Conservation (phyloP, 2,797 vertebrate species). For the Amblyopsis hoosieri region DNA sequence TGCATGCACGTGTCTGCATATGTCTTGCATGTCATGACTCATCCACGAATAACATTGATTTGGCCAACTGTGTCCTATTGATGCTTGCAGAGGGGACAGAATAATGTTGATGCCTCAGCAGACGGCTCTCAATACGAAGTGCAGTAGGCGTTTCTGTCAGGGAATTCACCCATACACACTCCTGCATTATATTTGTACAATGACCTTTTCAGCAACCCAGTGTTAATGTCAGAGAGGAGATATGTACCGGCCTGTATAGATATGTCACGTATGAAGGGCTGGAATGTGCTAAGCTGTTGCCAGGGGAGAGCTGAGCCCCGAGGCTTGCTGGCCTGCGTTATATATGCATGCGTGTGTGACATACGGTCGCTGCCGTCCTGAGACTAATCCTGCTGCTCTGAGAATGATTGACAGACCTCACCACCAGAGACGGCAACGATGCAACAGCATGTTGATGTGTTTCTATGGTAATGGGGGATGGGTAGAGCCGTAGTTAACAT, state of each 20-base stretch:
- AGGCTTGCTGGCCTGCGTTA: slow-evolving; percentile 21
- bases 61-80: slow-evolving; percentile 18
- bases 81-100: slow-evolving; percentile 7
- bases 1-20: slow-evolving; percentile 13
- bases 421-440: slow-evolving; percentile 12
- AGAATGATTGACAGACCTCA: slow-evolving; percentile 44
- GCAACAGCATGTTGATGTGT: neutral
- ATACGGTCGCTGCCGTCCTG: slow-evolving; percentile 47
- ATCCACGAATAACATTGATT: slow-evolving; percentile 30
- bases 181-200: slow-evolving; percentile 48
- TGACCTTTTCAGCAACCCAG: slow-evolving; percentile 58
- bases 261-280: slow-evolving; percentile 49
- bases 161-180: slow-evolving; percentile 14
- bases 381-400: slow-evolving; percentile 22
- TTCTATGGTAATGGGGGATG: slow-evolving; percentile 1
- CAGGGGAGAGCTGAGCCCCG: slow-evolving; percentile 25
- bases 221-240: slow-evolving; percentile 42
- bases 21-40: slow-evolving; percentile 16
- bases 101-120: slow-evolving; percentile 25
- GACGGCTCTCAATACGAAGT: slow-evolving; percentile 24
- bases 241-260: slow-evolving; percentile 42
- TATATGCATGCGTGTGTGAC: slow-evolving; percentile 19
- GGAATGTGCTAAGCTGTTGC: slow-evolving; percentile 52
- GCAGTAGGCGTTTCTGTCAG: slow-evolving; percentile 19
- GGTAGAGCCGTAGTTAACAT: slow-evolving; percentile 7